Conservation (phyloP, 2,797 vertebrate species). For the Artibeus jamaicensis region DNA sequence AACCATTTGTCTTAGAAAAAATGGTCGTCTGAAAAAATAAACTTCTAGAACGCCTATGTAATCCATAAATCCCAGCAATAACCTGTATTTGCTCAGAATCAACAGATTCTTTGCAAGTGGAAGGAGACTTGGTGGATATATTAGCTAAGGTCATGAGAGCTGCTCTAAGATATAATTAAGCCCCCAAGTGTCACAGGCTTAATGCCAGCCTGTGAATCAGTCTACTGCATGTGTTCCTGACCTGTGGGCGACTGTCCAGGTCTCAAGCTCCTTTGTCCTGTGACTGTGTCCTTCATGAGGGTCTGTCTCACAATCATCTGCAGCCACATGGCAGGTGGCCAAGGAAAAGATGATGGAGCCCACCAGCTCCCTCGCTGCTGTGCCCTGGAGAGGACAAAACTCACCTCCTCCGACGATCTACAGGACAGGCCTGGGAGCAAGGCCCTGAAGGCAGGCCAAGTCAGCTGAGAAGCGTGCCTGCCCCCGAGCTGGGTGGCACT, state of each 20-base stretch:
- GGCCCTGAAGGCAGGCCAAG: not conserved
- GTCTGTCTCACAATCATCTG: not conserved
- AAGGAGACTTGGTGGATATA: not conserved
- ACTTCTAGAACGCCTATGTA: not conserved
- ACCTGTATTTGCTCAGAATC: not conserved
- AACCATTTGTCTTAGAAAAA: not conserved
- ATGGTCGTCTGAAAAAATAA: not conserved
- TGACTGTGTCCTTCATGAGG: accelerated
- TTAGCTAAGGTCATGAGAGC: not conserved
- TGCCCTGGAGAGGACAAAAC: accelerated
- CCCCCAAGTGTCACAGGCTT: accelerated
- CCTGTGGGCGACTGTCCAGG: accelerated
- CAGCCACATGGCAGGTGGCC: not conserved
- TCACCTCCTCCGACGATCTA: accelerated
- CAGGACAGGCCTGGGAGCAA: not conserved
- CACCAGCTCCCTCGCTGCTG: accelerated
- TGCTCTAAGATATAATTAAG: not conserved
- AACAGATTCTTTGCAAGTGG: not conserved
- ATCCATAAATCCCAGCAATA: not conserved
- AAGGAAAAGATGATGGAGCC: too few relatives aligned
- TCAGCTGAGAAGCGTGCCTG: not conserved
- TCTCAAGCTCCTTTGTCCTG: not conserved
- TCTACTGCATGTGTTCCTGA: accelerated
- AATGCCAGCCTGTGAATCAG: accelerated
- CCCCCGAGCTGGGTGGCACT: not conserved